A percentile compares a stretch with the other conserved stretches of the same genome.
phyloP scores from a whole-genome alignment of 2,888 invertebrate species.

The Yponomeuta malinellus region DNA sequence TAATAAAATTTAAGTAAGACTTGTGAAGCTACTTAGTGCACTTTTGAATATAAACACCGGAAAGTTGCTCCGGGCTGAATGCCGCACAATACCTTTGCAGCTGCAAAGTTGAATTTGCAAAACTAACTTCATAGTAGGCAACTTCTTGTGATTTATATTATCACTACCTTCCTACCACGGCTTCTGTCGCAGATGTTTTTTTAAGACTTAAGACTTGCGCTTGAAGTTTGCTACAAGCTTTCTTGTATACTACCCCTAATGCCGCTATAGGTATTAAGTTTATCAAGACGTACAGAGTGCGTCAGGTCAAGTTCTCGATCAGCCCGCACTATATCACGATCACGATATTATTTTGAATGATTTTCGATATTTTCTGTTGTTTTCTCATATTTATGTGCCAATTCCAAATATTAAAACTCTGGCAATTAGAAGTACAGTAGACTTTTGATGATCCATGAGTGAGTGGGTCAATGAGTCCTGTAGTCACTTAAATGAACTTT shows the following conservation, averaged over 20 bases:
- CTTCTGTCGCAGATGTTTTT: slow-evolving; percentile 7
- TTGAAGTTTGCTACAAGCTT: background rate
- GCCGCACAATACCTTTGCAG: slow-evolving; percentile 14
- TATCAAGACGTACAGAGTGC: too few relatives aligned
- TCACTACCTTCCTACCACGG: slow-evolving; percentile 1
- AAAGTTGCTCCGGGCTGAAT: slow-evolving; percentile 25
- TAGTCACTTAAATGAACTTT: too few relatives aligned
- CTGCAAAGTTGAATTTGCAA: slow-evolving; percentile 14
- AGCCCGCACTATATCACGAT: too few relatives aligned
- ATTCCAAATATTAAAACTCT: too few relatives aligned
- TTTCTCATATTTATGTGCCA: too few relatives aligned
- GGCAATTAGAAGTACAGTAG: too few relatives aligned
- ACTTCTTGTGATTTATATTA: slow-evolving; percentile 14
- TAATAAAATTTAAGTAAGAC: slow-evolving; percentile 27
- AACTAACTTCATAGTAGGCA: slow-evolving; percentile 13
- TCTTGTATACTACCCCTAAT: background rate
- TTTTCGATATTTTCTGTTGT: too few relatives aligned
- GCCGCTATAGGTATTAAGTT: too few relatives aligned
- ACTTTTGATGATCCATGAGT: too few relatives aligned
- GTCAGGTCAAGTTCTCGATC: too few relatives aligned
- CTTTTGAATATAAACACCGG: slow-evolving; percentile 45
- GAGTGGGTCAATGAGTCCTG: too few relatives aligned
- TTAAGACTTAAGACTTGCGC: background rate
- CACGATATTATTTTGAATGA: too few relatives aligned
- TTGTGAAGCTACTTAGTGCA: slow-evolving; percentile 42